Base-by-base conservation (phyloP, 2,113 vertebrate genomes). In the Menidia beryllina region DNA sequence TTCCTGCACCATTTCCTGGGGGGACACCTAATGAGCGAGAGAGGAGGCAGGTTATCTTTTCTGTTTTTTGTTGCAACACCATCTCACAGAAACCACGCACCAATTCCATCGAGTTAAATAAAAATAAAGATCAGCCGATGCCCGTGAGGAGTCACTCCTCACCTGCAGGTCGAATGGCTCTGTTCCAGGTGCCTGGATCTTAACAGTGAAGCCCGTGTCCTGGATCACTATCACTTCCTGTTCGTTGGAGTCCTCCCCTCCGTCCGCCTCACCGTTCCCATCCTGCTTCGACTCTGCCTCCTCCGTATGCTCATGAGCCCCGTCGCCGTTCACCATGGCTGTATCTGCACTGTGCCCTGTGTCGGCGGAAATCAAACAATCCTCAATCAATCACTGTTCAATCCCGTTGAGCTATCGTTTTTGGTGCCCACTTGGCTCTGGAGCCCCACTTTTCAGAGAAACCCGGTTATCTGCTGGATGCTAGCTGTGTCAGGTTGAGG, bases 191-290 rank as follows among this genome's bases (percentile, higher is more conserved):
- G 94, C 96, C 66, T 96, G 95, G 83, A 99, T 96, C 94, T 97
- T 99, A 69, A 99, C 96, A 0, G 95, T 97, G 83, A 99, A 99
- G 70, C 98, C 98, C 0, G 97, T 99, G 89, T 99, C 98, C 93
- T 99, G 98, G 79, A 99, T 99, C 77, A 99, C 98, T 5, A 99
- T 99, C 83, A 99, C 97, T 86, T 99, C 98, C 90, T 99, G 97
- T 76, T 98, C 98, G 0, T 95, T 95, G 5, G 94, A 91, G 6
- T 98, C 97, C 0, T 99, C 98, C 7, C 88, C 91, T 0, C 86
- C 85, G 1, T 97, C 96, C 0, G 81, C 36, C 58, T 96, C 95
- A 2, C 93, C 86, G 0, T 91, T 91, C 24, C 93, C 95, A 0
- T 97, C 96, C 85, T 96, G 95, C 36, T 93, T 93, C 0, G 82